These are phyloP conservation scores for Leuciscus waleckii DNA, from an alignment of 2,797 vertebrate genomes.

Conservation along the genomic window DNA sequence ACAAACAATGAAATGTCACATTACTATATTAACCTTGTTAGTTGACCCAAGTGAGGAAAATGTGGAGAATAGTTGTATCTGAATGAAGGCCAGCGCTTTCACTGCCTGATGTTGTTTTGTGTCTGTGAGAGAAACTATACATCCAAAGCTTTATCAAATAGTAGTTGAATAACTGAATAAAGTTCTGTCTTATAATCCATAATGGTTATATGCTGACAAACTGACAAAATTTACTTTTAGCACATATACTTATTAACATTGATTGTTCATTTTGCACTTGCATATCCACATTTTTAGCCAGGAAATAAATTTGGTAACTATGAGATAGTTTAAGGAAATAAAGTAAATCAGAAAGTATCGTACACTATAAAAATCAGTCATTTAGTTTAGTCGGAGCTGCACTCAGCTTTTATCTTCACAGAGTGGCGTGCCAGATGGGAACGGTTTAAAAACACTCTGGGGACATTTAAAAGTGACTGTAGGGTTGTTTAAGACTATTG, in stretches of 20 bases:
- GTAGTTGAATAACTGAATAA: not conserved
- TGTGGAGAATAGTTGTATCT: conserved; percentile 5
- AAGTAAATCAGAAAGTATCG: not conserved
- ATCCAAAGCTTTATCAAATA: not conserved
- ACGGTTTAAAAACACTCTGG: conserved; percentile 56
- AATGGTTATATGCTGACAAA: not conserved
- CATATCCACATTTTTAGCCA: not conserved
- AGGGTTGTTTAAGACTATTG: conserved; percentile 62
- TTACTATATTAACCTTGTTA: not conserved
- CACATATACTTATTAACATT: not conserved
- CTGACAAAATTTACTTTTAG: not conserved
- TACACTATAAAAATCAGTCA: not conserved
- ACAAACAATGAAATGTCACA: conserved; percentile 24
- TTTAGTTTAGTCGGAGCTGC: conserved; percentile 30
- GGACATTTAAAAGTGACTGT: conserved; percentile 68
- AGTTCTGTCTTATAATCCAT: not conserved
- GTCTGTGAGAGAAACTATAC: not conserved
- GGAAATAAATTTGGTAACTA: not conserved
- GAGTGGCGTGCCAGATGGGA: conserved; percentile 14
- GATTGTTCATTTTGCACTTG: not conserved
- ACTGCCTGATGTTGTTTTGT: conserved; percentile 7
- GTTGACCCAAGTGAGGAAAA: not conserved
- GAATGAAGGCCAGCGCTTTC: conserved; percentile 18
- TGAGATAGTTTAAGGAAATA: not conserved
- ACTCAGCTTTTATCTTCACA: conserved; percentile 57